A percentile compares a stretch with the other conserved stretches of the same genome.
phyloP scores from a whole-genome alignment of 2,888 invertebrate species.

The Erebia epiphron region DNA sequence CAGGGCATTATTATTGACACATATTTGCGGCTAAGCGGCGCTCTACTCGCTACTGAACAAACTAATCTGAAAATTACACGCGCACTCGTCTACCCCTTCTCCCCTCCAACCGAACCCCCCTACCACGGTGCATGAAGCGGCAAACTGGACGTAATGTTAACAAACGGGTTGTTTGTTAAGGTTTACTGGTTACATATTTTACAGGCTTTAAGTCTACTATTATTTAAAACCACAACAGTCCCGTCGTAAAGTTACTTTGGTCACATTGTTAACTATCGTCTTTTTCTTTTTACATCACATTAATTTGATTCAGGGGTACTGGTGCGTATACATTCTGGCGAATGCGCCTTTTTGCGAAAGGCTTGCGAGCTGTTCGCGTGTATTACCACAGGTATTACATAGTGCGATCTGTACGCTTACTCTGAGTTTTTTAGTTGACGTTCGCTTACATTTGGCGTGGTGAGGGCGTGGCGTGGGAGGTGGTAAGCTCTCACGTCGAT shows the following conservation, averaged over 20 bases:
- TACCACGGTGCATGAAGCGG: slow-evolving; percentile 46
- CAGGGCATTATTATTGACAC: slow-evolving; percentile 63
- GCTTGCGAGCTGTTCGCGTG: too few species aligned
- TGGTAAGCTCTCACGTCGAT: too few species aligned
- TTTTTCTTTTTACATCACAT: not conserved
- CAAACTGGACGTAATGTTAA: slow-evolving; percentile 62
- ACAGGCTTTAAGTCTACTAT: slow-evolving; percentile 31
- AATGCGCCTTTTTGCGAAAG: too few species aligned
- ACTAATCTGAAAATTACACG: slow-evolving; percentile 81
- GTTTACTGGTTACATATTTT: slow-evolving; percentile 43
- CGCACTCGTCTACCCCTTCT: slow-evolving; percentile 40
- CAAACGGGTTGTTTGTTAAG: slow-evolving; percentile 47
- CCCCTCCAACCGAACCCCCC: slow-evolving; percentile 35
- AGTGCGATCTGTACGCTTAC: too few species aligned
- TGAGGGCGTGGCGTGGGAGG: too few species aligned
- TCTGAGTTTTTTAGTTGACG: too few species aligned
- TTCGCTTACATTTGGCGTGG: too few species aligned
- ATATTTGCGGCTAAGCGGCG: slow-evolving; percentile 66
- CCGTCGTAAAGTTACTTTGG: not conserved
- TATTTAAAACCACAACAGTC: slow-evolving; percentile 24
- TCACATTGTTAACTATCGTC: not conserved
- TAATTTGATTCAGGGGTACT: not conserved
- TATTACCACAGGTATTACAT: too few species aligned
- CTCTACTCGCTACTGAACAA: slow-evolving; percentile 71
- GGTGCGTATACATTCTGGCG: too few species aligned